These are phyloP conservation scores for Archips xylosteana DNA, from an alignment of 2,888 invertebrate species.

Conservation along the genomic window DNA sequence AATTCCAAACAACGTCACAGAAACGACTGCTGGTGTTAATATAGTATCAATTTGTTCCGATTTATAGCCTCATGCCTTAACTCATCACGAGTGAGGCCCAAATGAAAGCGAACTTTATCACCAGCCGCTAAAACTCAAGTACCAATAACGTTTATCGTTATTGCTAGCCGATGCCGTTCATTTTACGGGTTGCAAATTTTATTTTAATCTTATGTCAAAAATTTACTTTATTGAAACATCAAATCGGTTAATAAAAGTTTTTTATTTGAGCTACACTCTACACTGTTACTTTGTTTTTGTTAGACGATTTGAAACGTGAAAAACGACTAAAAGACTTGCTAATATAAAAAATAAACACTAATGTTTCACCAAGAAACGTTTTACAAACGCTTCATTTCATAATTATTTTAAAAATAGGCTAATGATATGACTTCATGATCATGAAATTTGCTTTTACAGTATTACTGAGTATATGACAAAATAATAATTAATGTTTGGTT, in stretches of 20 bases:
- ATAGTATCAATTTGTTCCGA: constrained; percentile 51
- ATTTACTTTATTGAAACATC: constrained; percentile 2
- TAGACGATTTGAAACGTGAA: background rate
- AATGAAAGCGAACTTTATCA: constrained; percentile 66
- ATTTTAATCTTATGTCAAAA: constrained; percentile 18
- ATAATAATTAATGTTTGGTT: too few relatives aligned
- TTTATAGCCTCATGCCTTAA: constrained; percentile 57
- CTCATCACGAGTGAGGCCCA: constrained; percentile 48
- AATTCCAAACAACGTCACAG: background rate
- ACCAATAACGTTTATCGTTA: constrained; percentile 60
- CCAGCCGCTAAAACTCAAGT: constrained; percentile 61
- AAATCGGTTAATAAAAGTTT: background rate
- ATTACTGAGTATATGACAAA: too few relatives aligned
- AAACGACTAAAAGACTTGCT: too few relatives aligned
- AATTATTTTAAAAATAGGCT: too few relatives aligned
- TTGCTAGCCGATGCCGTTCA: constrained; percentile 48
- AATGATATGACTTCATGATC: too few relatives aligned
- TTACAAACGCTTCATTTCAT: too few relatives aligned
- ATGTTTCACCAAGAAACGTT: too few relatives aligned
- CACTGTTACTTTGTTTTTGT: background rate
- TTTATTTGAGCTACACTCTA: background rate
- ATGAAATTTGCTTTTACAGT: too few relatives aligned
- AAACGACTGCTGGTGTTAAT: background rate
- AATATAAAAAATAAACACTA: too few relatives aligned
- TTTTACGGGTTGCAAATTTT: constrained; percentile 47